Evolutionary conservation across 2,888 invertebrate genomes (phyloP), one percentile per base, ranked within the genome.

Genomic region (Chesias legatella): DNA sequence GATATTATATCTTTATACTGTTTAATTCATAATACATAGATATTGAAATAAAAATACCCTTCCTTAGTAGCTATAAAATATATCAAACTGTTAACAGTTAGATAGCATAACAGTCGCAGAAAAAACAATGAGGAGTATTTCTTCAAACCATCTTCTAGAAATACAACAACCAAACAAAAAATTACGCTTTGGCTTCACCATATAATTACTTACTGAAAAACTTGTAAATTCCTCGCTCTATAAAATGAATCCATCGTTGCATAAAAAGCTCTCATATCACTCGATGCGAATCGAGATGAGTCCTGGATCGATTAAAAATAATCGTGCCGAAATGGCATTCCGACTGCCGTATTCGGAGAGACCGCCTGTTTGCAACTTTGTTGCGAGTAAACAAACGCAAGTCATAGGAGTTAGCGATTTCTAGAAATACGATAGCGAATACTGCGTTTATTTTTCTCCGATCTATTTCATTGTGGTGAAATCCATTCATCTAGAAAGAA

Each of bases 321-420:
- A 58, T 63, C 59, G 51, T 45, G 52, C 46, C 51, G 58, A 57
- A 60, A 60, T 62, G 60, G 56, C 70, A 73, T 69, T 67, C 64
- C 61, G 49, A 55, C 40, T 47, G 43, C 73, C 75, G 55, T 68
- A 64, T 63, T 63, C 48, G 60, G 58, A 33, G 58, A 47, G 43
- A 51, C 54, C 51, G 60, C 52, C 53, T 48, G 43, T 32, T 7
- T 43, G 71, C 72, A 67, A 76, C 76, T 63, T 42, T 58, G 75
- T 75, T 73, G 76, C 74, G 54, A 31, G 42, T 44, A 52, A 56
- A 54, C 56, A 48, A 50, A 43, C 22, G 29, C 24, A 57, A 61
- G 51, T 21, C 30, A 61, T 31, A 33, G 52, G 56, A 48, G 48
- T 0, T 0, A 52, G 58, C 61, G 63, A 30, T 37, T 6, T 28